phyloP scores from a whole-genome alignment of 2,888 invertebrate species.

The Plebejus melissa region DNA sequence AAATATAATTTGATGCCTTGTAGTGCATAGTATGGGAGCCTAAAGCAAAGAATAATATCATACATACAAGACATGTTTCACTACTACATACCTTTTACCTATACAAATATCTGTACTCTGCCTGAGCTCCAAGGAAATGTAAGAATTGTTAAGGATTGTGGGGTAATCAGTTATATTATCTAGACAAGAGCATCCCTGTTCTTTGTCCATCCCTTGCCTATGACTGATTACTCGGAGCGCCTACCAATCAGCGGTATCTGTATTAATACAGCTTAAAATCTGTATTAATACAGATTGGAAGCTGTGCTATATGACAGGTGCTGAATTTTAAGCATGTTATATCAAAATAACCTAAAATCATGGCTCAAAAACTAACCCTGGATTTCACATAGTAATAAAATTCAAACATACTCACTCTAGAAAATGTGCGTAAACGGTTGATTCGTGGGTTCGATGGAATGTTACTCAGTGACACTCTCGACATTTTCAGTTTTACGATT shows the following conservation, averaged over 20 bases:
- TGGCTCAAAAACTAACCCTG: neutral
- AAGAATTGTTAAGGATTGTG: neutral
- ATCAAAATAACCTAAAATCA: neutral
- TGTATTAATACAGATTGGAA: neutral
- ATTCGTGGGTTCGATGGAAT: slow-evolving; percentile 72
- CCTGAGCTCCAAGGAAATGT: neutral
- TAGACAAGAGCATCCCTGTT: too few relatives aligned
- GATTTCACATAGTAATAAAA: slow-evolving; percentile 27
- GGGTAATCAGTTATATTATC: neutral
- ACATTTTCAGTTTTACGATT: slow-evolving; percentile 52
- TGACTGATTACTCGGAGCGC: too few relatives aligned
- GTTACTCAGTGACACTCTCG: slow-evolving; percentile 71
- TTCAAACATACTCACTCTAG: slow-evolving; percentile 59
- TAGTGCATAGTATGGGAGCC: neutral
- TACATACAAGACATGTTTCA: neutral
- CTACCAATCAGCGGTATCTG: too few relatives aligned
- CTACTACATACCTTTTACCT: too few relatives aligned
- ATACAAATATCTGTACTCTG: neutral
- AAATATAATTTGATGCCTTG: neutral
- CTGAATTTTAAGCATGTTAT: too few relatives aligned
- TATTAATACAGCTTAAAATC: too few relatives aligned
- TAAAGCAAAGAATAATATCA: neutral
- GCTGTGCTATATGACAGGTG: too few relatives aligned
- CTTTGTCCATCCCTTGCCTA: too few relatives aligned
- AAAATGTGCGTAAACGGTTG: slow-evolving; percentile 67